Evolutionary conservation across 2,888 invertebrate species (phyloP).

Genomic region (Masnerella sp.): DNA sequence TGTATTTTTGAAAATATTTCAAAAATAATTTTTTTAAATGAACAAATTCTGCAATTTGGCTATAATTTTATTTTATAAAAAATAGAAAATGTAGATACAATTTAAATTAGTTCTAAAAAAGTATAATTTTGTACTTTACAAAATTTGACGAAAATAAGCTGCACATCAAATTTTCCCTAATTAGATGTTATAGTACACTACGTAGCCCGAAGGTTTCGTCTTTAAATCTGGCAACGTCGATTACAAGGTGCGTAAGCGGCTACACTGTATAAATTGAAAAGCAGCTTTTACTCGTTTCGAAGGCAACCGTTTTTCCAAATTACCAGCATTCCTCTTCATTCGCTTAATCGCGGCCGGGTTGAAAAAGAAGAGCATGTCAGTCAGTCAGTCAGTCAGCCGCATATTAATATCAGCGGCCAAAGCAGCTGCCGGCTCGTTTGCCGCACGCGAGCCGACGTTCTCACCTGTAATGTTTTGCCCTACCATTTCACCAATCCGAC

Average conservation of each 20-base stretch:
- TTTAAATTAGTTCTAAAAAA: too few species aligned
- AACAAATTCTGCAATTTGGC: too few species aligned
- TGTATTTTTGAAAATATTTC: too few species aligned
- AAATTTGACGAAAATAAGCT: too few species aligned
- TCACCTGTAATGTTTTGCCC: slow-evolving; percentile 76
- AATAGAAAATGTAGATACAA: too few species aligned
- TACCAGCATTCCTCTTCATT: slow-evolving; percentile 42
- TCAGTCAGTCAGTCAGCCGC: slow-evolving; percentile 70
- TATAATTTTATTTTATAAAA: too few species aligned
- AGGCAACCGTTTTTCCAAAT: slow-evolving; percentile 46
- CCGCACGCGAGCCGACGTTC: slow-evolving; percentile 75
- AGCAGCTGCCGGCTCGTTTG: slow-evolving; percentile 76
- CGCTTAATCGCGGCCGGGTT: slow-evolving; percentile 43
- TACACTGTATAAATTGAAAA: slow-evolving; percentile 44
- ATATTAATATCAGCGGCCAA: slow-evolving; percentile 73
- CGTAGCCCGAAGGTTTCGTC: neutral
- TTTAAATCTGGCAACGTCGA: slow-evolving; percentile 48
- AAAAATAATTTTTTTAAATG: too few species aligned
- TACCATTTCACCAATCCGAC: slow-evolving; percentile 48
- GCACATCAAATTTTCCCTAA: too few species aligned
- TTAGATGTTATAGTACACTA: too few species aligned
- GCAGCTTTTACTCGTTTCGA: neutral
- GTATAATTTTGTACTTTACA: too few species aligned
- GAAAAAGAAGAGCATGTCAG: slow-evolving; percentile 68
- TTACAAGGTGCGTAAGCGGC: slow-evolving; percentile 21